phyloP scores from a whole-genome alignment of 2,113 vertebrate genomes.

The Chionodraco myersi region DNA sequence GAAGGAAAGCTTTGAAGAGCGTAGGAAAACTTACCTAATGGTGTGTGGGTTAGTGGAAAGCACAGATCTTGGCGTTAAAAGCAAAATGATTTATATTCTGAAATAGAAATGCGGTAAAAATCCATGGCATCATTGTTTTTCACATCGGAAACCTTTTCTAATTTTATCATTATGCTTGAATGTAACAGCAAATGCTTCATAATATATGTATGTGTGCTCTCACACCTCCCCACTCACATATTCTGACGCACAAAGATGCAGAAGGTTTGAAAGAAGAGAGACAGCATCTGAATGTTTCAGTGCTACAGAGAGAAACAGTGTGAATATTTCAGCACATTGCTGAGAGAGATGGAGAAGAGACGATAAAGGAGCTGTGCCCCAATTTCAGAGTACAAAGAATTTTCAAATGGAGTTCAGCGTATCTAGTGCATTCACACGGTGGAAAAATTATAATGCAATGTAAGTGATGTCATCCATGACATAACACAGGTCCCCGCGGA shows the following conservation, averaged over 20 bases:
- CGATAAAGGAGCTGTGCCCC: constrained; percentile 39
- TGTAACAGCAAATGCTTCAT: constrained; percentile 11
- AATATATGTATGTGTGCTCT: not conserved
- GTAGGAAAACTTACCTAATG: constrained; percentile 74
- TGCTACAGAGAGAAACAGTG: constrained; percentile 12
- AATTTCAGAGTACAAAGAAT: constrained; percentile 39
- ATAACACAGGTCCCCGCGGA: constrained; percentile 17
- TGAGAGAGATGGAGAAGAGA: constrained; percentile 14
- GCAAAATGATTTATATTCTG: constrained; percentile 38
- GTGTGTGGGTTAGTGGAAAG: constrained; percentile 63
- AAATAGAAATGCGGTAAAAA: constrained; percentile 35
- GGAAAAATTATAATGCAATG: constrained; percentile 6
- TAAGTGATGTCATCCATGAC: constrained; percentile 20
- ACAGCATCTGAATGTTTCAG: constrained; percentile 49
- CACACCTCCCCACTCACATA: not conserved
- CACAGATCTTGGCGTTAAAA: constrained; percentile 50
- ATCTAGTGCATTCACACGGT: not conserved
- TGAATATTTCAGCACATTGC: constrained; percentile 55
- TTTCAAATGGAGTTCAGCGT: constrained; percentile 23
- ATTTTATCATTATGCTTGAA: constrained; percentile 3
- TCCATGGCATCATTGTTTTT: constrained; percentile 11
- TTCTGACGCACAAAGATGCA: not conserved
- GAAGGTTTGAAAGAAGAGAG: constrained; percentile 9
- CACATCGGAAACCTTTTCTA: not conserved
- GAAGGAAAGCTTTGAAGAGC: constrained; percentile 70